Conservation (phyloP, 2,797 vertebrate genomes). For the Pipistrellus kuhlii region DNA sequence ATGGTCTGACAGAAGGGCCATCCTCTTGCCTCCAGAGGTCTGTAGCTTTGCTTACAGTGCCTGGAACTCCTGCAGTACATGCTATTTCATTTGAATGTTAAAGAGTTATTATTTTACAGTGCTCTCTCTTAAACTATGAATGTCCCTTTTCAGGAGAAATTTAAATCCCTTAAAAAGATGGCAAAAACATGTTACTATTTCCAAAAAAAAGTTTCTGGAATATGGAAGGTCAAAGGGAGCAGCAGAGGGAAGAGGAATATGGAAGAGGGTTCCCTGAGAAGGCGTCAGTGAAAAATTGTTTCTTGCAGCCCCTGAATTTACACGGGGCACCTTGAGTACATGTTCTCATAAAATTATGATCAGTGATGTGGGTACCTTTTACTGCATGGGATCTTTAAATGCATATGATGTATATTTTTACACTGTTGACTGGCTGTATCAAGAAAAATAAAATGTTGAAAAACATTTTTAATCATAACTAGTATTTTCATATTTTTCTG, state of each 20-base stretch:
- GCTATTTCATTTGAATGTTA: neutral
- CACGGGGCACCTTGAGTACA: neutral
- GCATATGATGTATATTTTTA: neutral
- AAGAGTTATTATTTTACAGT: neutral
- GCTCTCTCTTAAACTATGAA: constrained; percentile 19
- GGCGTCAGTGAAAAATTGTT: neutral
- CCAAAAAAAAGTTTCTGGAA: neutral
- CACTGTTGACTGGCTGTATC: neutral
- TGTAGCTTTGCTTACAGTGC: neutral
- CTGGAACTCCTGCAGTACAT: neutral
- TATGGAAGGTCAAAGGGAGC: neutral
- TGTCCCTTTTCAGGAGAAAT: neutral
- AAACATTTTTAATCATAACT: neutral
- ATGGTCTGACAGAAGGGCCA: neutral
- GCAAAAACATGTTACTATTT: neutral
- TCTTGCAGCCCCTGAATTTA: neutral
- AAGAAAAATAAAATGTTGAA: constrained; percentile 13
- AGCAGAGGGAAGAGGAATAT: neutral
- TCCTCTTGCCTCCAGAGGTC: neutral
- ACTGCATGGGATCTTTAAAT: neutral
- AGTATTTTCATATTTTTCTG: neutral
- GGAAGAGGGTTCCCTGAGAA: neutral
- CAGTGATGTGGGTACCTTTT: neutral
- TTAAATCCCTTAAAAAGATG: neutral
- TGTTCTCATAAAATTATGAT: neutral